Evolutionary conservation across 2,797 vertebrate genomes (phyloP).

Genomic region (Semotilus atromaculatus): DNA sequence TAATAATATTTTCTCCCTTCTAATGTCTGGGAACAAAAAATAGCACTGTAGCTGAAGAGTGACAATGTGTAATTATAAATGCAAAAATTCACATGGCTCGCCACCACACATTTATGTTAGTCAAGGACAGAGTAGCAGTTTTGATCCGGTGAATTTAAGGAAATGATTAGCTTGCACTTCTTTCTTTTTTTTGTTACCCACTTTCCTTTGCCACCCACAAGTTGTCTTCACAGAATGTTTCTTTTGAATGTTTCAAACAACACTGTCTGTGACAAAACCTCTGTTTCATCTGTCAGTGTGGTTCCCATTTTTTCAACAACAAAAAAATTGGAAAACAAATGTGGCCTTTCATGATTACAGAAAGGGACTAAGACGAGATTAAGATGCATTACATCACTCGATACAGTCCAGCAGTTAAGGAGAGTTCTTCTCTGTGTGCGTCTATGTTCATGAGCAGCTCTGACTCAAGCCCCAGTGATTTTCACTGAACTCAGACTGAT

Average conservation of each 20-base stretch:
- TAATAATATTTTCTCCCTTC: not conserved
- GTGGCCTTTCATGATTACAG: constrained; percentile 61
- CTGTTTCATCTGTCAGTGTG: constrained; percentile 43
- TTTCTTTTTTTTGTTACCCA: not conserved
- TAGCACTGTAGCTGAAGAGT: not conserved
- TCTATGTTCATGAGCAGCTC: constrained; percentile 30
- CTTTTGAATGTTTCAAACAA: constrained; percentile 13
- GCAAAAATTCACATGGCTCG: not conserved
- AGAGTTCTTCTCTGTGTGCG: constrained; percentile 36
- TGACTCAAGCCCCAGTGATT: constrained; percentile 21
- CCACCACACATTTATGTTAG: not conserved
- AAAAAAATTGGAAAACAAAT: constrained; percentile 58
- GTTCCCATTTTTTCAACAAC: constrained; percentile 39
- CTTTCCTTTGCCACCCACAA: constrained; percentile 20
- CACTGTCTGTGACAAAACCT: constrained; percentile 12
- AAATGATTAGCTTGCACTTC: not conserved
- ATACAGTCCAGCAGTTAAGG: constrained; percentile 48
- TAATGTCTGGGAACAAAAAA: not conserved
- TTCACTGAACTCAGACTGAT: constrained; percentile 37
- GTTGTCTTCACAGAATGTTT: not conserved
- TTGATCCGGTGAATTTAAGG: not conserved
- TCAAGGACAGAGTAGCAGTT: not conserved
- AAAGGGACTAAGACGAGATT: constrained; percentile 55
- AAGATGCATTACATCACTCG: constrained; percentile 59
- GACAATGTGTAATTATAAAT: constrained; percentile 1